phyloP scores from a whole-genome alignment of 2,113 vertebrate species.

The Onychostoma macrolepis region DNA sequence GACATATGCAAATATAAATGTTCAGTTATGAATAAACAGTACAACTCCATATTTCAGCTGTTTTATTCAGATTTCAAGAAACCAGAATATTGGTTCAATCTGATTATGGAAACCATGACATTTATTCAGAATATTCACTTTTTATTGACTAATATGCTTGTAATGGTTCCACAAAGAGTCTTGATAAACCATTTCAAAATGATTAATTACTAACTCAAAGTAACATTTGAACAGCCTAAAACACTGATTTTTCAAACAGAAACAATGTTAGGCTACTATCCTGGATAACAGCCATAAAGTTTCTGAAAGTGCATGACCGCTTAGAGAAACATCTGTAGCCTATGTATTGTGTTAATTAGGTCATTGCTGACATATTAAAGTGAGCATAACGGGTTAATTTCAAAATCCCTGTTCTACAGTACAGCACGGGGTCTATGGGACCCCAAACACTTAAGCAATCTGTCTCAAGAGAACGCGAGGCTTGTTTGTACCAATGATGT shows the following conservation, averaged over 20 bases:
- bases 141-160: not conserved
- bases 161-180: not conserved
- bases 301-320: not conserved
- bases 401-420: not conserved
- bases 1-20: not conserved
- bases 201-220: not conserved
- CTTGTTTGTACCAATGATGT: conserved; percentile 24
- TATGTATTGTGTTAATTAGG: not conserved
- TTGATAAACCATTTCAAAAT: not conserved
- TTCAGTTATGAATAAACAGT: not conserved
- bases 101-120: not conserved
- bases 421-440: not conserved
- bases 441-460: not conserved
- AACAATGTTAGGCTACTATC: no score
- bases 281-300: not conserved
- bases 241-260: no score
- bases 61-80: not conserved
- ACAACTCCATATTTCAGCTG: not conserved
- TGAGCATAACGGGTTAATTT: not conserved
- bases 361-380: not conserved
- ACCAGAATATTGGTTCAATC: not conserved
- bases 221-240: not conserved
- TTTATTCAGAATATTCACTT: not conserved
- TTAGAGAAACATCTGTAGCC: not conserved
- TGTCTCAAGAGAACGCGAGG: not conserved